Base-by-base conservation (phyloP, 2,113 vertebrate species). In the Aspiorhynchus laticeps region DNA sequence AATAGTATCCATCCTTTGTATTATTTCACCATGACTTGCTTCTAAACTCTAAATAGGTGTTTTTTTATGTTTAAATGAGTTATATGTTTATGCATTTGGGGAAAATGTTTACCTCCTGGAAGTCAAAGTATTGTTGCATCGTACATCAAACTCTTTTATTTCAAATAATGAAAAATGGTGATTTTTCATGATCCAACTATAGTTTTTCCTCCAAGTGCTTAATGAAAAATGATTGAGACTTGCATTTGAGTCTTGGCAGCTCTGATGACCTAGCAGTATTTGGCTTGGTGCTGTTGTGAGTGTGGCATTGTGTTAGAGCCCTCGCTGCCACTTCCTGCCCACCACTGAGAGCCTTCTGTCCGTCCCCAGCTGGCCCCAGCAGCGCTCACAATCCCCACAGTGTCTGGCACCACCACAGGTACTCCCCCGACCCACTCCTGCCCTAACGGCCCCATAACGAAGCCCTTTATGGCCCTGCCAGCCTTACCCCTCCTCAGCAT, bases 281-380 rank as follows among this genome's bases (percentile, higher is more conserved):
- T 85, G 84, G 83, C 87, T 31, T 79, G 75, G 41, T 46, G 69
- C 65, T 80, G 31, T 53, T 46, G 7, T 59, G 43, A 89, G 87
- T 71, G 87, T 88, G 86, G 59, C 87, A 48, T 86, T 87, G 88
- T 89, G 83, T 73, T 63, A 74, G 83, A 53, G 74, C 69, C 83
- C 75, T 88, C 75, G 15, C 85, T 85, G 74, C 79, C 83, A 88
- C 87, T 91, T 91, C 91, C 90, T 90, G 87, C 79, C 86, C 84
- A 53, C 86, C 88, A 89, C 90, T 92, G 85, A 92, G 90, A 85
- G 76, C 86, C 87, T 87, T 92, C 91, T 92, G 90, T 92, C 86
- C 89, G 21, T 85, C 67, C 88, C 90, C 91, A 91, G 91, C 91
- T 91, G 91, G 89, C 87, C 80, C 65, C 63, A 31, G 81, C 87